phyloP scores from a whole-genome alignment of 2,113 vertebrate genomes.

The Syngnathus floridae region DNA sequence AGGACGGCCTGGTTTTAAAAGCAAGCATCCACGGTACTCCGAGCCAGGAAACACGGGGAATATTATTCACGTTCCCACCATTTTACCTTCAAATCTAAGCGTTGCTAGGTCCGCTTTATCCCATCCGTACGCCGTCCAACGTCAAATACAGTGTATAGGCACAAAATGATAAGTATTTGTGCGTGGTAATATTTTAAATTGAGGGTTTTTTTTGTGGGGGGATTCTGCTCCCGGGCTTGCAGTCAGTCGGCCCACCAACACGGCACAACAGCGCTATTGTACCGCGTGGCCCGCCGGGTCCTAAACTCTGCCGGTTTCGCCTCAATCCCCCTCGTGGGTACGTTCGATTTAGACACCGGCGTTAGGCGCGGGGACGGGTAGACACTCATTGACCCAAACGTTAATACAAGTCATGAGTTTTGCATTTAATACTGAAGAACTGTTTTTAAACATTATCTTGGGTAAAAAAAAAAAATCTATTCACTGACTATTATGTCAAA shows the following conservation, averaged over 20 bases:
- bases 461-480: not conserved
- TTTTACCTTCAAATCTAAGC: constrained; percentile 60
- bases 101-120: constrained; percentile 16
- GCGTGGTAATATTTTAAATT: not conserved
- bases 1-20: constrained; percentile 55
- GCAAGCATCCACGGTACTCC: constrained; percentile 43
- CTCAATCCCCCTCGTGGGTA: constrained; percentile 42
- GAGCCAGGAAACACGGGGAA: constrained; percentile 48
- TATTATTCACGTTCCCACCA: constrained; percentile 54
- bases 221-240: constrained; percentile 28
- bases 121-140: not conserved
- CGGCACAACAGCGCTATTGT: constrained; percentile 89
- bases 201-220: constrained; percentile 17
- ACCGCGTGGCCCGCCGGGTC: constrained; percentile 76
- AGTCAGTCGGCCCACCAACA: constrained; percentile 58
- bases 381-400: not conserved
- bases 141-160: not conserved
- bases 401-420: not conserved
- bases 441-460: not conserved
- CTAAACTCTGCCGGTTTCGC: constrained; percentile 75
- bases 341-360: constrained; percentile 18
- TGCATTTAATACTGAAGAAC: no score
- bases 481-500: not conserved
- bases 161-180: not conserved
- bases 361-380: not conserved